Evolutionary conservation across 2,888 invertebrate genomes (phyloP).

Genomic region (Cantharis lateralis): DNA sequence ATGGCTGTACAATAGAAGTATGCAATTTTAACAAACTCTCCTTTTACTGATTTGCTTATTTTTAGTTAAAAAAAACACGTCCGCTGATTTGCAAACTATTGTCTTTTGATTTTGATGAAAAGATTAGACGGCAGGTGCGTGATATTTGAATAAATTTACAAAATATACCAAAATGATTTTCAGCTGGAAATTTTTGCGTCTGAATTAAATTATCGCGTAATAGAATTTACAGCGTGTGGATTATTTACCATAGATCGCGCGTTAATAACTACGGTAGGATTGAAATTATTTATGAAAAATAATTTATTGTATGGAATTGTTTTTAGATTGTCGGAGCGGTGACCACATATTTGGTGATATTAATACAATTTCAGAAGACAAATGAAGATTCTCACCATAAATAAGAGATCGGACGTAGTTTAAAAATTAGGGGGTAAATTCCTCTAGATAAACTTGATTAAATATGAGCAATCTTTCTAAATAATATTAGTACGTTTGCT

Average conservation of each 20-base stretch:
- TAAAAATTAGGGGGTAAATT: not conserved
- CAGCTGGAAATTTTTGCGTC: conserved; percentile 53
- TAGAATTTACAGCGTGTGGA: conserved; percentile 60
- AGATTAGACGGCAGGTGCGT: conserved; percentile 13
- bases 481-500: not conserved
- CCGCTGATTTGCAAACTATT: conserved; percentile 20
- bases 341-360: conserved; percentile 61
- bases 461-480: not conserved
- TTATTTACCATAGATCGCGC: conserved; percentile 60
- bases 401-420: not conserved
- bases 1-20: conserved; percentile 56
- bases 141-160: not conserved
- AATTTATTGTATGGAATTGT: not conserved
- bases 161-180: not conserved
- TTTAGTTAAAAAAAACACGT: conserved; percentile 10
- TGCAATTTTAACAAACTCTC: conserved; percentile 35
- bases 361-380: conserved; percentile 56
- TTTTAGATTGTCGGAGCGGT: conserved; percentile 59
- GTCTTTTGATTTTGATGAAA: conserved; percentile 14
- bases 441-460: not conserved
- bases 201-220: conserved; percentile 51
- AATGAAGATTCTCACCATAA: not conserved
- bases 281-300: not conserved
- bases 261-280: conserved; percentile 60
- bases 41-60: conserved; percentile 39